phyloP scores from a whole-genome alignment of 1,140 invertebrate species.

The Dufourea novaeangliae region DNA sequence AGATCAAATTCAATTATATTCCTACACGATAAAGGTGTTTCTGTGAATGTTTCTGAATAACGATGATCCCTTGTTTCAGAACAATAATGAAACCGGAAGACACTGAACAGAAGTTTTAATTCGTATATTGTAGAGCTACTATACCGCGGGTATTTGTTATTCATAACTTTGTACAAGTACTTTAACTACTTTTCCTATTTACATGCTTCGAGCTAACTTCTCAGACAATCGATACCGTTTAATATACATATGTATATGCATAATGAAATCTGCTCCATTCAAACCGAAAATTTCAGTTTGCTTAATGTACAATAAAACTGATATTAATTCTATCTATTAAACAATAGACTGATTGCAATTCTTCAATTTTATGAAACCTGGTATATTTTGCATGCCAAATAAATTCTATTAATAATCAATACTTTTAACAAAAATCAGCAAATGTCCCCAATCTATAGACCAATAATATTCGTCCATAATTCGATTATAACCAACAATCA shows the following conservation, averaged over 20 bases:
- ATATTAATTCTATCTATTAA: neutral
- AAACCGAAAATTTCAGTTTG: neutral
- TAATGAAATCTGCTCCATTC: neutral
- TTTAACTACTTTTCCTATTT: constrained; percentile 10
- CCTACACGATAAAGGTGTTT: neutral
- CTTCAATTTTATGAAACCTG: no score
- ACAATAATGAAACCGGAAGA: neutral
- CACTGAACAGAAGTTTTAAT: neutral
- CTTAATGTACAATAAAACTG: neutral
- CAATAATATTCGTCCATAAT: no score
- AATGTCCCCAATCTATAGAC: no score
- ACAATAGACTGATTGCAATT: no score
- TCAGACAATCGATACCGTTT: constrained; percentile 1
- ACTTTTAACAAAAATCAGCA: no score
- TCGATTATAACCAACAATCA: no score
- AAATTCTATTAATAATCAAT: no score
- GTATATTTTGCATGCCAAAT: no score
- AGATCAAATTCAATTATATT: no score
- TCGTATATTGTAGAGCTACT: neutral
- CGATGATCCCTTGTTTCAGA: neutral
- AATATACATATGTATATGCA: neutral
- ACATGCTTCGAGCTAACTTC: constrained; percentile 11
- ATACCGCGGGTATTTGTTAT: neutral
- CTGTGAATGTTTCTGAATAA: neutral
- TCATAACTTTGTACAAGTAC: neutral